phyloP scores from a whole-genome alignment of 2,888 invertebrate genomes.

The Tenthredo scrophulariae region DNA sequence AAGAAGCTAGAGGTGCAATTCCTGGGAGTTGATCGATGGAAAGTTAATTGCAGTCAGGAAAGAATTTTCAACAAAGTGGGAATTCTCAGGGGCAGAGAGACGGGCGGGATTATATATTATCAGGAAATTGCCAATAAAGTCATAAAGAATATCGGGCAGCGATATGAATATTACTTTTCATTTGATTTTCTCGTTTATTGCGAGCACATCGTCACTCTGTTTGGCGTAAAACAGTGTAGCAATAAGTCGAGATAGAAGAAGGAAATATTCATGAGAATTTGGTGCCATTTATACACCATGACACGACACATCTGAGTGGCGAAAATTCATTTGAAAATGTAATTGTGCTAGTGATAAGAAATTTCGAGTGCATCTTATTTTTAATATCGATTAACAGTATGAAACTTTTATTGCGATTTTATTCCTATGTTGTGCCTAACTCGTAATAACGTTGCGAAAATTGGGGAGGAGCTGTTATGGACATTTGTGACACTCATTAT shows the following conservation, averaged over 20 bases:
- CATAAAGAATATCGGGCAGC: conserved; percentile 20
- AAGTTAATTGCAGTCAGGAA: not conserved
- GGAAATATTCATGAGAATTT: not conserved
- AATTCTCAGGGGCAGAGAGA: not conserved
- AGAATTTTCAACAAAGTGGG: conserved; percentile 10
- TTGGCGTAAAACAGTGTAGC: not conserved
- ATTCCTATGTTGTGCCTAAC: not conserved
- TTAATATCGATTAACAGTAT: not conserved
- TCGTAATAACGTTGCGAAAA: not conserved
- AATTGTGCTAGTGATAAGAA: not conserved
- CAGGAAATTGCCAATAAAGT: conserved; percentile 29
- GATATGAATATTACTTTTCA: conserved; percentile 22
- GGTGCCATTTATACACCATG: not conserved
- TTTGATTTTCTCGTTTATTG: conserved; percentile 5
- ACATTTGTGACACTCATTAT: not conserved
- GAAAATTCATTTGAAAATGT: not conserved
- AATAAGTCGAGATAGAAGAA: not conserved
- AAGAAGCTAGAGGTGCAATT: not conserved
- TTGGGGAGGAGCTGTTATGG: no score
- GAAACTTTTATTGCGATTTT: not conserved
- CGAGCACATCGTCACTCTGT: not conserved
- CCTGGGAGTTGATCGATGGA: not conserved
- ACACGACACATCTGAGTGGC: no score
- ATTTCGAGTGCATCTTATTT: not conserved
- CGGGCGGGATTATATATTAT: not conserved